A percentile compares a stretch with the other conserved stretches of the same genome.
Conservation (phyloP, 2,113 vertebrate genomes). For the Lasiurus cinereus region DNA sequence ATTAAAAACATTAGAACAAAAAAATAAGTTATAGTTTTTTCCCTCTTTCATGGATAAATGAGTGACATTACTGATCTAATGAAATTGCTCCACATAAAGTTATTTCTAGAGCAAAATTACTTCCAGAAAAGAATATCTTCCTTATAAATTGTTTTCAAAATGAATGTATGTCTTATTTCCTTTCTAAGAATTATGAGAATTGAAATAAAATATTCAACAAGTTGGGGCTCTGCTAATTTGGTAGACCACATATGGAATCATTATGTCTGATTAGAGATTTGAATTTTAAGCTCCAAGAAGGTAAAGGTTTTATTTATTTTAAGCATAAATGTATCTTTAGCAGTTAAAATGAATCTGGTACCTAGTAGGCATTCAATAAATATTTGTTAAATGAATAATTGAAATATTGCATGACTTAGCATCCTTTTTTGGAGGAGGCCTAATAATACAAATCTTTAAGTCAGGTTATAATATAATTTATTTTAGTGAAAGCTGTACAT, state of each 20-base stretch:
- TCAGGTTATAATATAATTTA: constrained; percentile 19
- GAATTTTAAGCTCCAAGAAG: constrained; percentile 44
- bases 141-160: neutral
- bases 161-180: constrained; percentile 6
- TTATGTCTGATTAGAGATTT: constrained; percentile 22
- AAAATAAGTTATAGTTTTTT: neutral
- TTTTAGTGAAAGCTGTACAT: neutral
- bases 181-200: constrained; percentile 37
- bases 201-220: constrained; percentile 37
- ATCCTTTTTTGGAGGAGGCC: constrained; percentile 14
- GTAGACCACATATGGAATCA: neutral
- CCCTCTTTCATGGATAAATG: neutral
- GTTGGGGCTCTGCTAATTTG: constrained; percentile 3
- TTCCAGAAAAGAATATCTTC: constrained; percentile 50
- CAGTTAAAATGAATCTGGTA: constrained; percentile 26
- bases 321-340: constrained; percentile 39
- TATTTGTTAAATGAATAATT: constrained; percentile 38
- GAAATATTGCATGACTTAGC: constrained; percentile 28
- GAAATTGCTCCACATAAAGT: neutral
- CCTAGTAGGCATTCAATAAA: neutral
- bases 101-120: constrained; percentile 52
- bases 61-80: constrained; percentile 1
- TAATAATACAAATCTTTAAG: constrained; percentile 41
- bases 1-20: constrained; percentile 37
- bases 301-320: constrained; percentile 24